Evolutionary conservation across 1,140 invertebrate species (phyloP).

Genomic region (Oppia nitens): DNA sequence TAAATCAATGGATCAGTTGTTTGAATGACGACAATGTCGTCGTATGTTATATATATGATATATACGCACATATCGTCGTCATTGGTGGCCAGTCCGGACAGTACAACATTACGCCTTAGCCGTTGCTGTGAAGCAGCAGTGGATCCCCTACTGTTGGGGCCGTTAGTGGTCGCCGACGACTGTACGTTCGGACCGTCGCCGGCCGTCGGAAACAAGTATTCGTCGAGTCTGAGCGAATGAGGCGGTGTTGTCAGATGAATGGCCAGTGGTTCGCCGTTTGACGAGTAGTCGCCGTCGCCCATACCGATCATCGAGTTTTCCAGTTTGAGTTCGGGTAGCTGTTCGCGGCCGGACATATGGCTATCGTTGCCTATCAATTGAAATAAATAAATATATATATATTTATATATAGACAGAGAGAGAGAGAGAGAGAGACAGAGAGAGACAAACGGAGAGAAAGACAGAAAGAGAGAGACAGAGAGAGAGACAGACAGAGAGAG

Average conservation of each 20-base stretch:
- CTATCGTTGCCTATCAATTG: slow-evolving; percentile 19
- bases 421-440: too few species aligned
- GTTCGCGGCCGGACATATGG: slow-evolving; percentile 43
- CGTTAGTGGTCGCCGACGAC: neutral
- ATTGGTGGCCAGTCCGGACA: neutral
- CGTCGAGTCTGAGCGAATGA: slow-evolving; percentile 56
- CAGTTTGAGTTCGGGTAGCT: slow-evolving; percentile 60
- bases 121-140: neutral
- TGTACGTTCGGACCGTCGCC: slow-evolving; percentile 33
- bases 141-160: neutral
- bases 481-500: too few species aligned
- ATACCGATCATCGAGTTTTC: slow-evolving; percentile 30
- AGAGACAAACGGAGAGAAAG: too few species aligned
- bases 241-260: slow-evolving; percentile 47
- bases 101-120: neutral
- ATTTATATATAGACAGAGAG: too few species aligned
- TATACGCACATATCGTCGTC: neutral
- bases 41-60: neutral
- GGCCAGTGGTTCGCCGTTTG: too few species aligned
- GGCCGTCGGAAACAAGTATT: slow-evolving; percentile 55
- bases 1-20: neutral
- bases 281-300: neutral
- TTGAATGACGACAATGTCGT: neutral
- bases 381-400: slow-evolving; percentile 11
- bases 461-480: too few species aligned